Evolutionary conservation across 2,797 vertebrate species (phyloP).

Genomic region (Myripristis jacobus): DNA sequence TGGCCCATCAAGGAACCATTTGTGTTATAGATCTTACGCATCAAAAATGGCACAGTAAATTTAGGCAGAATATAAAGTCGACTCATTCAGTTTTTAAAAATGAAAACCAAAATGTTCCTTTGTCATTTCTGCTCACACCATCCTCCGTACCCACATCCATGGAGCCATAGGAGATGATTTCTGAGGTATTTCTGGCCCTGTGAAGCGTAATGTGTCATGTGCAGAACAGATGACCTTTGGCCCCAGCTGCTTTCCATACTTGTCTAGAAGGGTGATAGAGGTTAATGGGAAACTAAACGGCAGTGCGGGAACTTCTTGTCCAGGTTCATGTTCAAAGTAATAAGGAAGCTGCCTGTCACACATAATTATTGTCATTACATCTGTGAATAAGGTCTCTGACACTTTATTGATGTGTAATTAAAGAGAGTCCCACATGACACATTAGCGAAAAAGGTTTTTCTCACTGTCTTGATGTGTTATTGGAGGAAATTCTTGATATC

Average conservation of each 20-base stretch:
- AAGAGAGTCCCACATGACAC: not conserved
- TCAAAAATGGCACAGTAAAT: conserved; percentile 11
- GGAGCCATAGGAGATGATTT: not conserved
- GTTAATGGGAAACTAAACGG: conserved; percentile 70
- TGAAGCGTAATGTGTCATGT: conserved; percentile 29
- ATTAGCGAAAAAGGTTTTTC: too few species aligned
- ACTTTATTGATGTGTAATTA: conserved; percentile 44
- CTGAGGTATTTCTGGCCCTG: conserved; percentile 31
- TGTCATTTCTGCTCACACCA: conserved; percentile 25
- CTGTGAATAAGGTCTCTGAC: conserved; percentile 41
- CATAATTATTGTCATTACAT: conserved; percentile 55
- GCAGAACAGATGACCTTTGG: conserved; percentile 55
- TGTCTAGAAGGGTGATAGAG: conserved; percentile 50
- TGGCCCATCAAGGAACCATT: conserved; percentile 14
- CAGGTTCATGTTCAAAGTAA: conserved; percentile 54
- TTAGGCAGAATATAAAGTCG: conserved; percentile 11
- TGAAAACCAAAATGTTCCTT: not conserved
- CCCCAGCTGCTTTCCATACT: conserved; percentile 48
- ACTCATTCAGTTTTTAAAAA: not conserved
- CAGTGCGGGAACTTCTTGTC: conserved; percentile 52
- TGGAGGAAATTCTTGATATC: too few species aligned
- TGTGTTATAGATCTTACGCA: not conserved
- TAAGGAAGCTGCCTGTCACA: conserved; percentile 57
- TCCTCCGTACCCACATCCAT: too few species aligned
- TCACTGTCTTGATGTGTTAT: too few species aligned